phyloP scores from a whole-genome alignment of 2,888 invertebrate species.

The Campopleginae sp. region DNA sequence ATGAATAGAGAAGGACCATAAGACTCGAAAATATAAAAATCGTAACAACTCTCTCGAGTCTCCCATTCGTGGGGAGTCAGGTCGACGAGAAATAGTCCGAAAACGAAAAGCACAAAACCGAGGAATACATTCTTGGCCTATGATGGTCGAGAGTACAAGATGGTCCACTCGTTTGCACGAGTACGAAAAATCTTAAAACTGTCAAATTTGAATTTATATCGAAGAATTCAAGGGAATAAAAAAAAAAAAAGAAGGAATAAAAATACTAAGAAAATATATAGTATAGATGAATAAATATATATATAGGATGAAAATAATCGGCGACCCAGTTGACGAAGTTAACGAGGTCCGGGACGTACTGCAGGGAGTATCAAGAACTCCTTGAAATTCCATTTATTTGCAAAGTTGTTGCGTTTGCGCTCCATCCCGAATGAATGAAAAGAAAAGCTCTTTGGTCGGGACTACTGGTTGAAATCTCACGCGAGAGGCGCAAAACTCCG shows the following conservation, averaged over 20 bases:
- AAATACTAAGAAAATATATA: not conserved
- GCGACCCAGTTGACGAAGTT: slow-evolving; percentile 50
- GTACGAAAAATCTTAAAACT: slow-evolving; percentile 2
- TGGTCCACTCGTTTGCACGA: slow-evolving; percentile 1
- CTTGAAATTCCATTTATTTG: slow-evolving; percentile 57
- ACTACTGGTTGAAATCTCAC: slow-evolving; percentile 45
- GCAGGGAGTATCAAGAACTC: slow-evolving; percentile 38
- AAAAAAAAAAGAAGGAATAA: not conserved
- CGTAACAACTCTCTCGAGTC: not conserved
- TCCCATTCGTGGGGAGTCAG: not conserved
- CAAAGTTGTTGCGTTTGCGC: slow-evolving; percentile 44
- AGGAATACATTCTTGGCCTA: not conserved
- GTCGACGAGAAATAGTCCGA: not conserved
- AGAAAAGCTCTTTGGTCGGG: slow-evolving; percentile 51
- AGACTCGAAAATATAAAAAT: not conserved
- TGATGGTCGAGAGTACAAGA: not conserved
- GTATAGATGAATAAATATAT: not conserved
- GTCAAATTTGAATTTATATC: not conserved
- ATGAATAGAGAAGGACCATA: too few species aligned
- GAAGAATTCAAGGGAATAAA: not conserved
- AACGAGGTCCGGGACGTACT: slow-evolving; percentile 43
- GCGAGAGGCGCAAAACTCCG: slow-evolving; percentile 44
- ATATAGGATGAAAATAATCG: slow-evolving; percentile 18
- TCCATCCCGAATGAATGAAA: slow-evolving; percentile 51
- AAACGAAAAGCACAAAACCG: not conserved